Conservation (phyloP, 2,113 vertebrate species). For the Alces alces region DNA sequence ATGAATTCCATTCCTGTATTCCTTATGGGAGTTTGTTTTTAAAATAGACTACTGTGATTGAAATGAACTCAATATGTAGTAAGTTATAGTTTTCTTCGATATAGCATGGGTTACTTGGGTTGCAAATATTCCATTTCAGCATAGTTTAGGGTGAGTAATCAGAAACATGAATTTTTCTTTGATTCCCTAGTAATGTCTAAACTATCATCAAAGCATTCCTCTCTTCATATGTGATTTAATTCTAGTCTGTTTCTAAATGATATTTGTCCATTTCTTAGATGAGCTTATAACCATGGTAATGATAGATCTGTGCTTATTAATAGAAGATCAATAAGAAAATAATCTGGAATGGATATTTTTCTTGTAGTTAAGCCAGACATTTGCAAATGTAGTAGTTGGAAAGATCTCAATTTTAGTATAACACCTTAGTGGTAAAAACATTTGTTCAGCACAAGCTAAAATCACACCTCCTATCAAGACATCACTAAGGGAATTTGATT, state of each 20-base stretch:
- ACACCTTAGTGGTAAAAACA: conserved; percentile 47
- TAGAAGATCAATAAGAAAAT: conserved; percentile 17
- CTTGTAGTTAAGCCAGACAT: conserved; percentile 9
- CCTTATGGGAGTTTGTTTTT: conserved; percentile 62
- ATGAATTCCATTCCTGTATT: conserved; percentile 55
- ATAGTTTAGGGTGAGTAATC: conserved; percentile 55
- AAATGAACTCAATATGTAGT: conserved; percentile 65
- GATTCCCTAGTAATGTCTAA: conserved; percentile 33
- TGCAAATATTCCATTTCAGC: conserved; percentile 58
- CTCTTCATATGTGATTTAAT: conserved; percentile 42
- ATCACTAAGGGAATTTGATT: conserved; percentile 24
- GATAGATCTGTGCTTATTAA: not conserved
- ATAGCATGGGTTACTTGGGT: conserved; percentile 41
- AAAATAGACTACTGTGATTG: conserved; percentile 61
- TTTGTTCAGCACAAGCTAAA: conserved; percentile 51
- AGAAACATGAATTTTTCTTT: conserved; percentile 54
- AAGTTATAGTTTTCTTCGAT: conserved; percentile 54
- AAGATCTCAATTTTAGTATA: conserved; percentile 15
- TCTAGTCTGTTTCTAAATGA: conserved; percentile 48
- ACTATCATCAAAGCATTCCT: conserved; percentile 34
- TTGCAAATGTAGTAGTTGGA: conserved; percentile 16
- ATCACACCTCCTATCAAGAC: conserved; percentile 39
- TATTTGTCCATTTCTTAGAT: conserved; percentile 39
- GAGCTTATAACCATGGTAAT: conserved; percentile 1
- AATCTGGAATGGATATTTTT: conserved; percentile 23